Evolutionary conservation across 2,797 vertebrate species (phyloP).

Genomic region (Psittacula echo): DNA sequence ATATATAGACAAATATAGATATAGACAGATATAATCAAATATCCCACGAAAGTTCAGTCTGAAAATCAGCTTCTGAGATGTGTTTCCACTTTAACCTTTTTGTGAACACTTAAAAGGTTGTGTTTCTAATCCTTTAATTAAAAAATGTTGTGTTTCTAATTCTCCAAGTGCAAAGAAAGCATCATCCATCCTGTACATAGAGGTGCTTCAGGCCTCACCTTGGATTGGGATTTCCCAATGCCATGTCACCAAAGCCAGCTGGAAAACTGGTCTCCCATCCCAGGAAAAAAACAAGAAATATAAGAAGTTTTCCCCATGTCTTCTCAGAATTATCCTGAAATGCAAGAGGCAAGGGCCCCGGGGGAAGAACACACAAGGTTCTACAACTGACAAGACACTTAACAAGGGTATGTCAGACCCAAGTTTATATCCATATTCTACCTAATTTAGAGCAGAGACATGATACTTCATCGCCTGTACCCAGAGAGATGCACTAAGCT

Average conservation of each 20-base stretch:
- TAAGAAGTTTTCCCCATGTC: not conserved
- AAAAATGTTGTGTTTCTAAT: not conserved
- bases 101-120: not conserved
- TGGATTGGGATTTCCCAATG: not conserved
- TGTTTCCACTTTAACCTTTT: not conserved
- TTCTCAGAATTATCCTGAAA: not conserved
- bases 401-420: not conserved
- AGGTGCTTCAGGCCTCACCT: not conserved
- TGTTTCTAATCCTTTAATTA: not conserved
- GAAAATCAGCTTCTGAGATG: not conserved
- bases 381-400: not conserved
- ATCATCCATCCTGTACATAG: not conserved
- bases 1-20: no score
- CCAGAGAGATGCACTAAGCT: not conserved
- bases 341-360: not conserved
- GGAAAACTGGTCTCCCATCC: not conserved
- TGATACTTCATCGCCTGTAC: not conserved
- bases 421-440: not conserved
- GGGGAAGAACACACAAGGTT: not conserved
- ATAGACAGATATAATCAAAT: not conserved
- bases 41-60: not conserved
- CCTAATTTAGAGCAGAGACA: not conserved
- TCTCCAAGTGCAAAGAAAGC: not conserved
- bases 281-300: rapidly evolving
- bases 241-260: not conserved